Percentiles rank a stretch among this genome's conserved stretches.
Conservation (phyloP, 2,113 vertebrate genomes). For the Gorsachius goisagi region DNA sequence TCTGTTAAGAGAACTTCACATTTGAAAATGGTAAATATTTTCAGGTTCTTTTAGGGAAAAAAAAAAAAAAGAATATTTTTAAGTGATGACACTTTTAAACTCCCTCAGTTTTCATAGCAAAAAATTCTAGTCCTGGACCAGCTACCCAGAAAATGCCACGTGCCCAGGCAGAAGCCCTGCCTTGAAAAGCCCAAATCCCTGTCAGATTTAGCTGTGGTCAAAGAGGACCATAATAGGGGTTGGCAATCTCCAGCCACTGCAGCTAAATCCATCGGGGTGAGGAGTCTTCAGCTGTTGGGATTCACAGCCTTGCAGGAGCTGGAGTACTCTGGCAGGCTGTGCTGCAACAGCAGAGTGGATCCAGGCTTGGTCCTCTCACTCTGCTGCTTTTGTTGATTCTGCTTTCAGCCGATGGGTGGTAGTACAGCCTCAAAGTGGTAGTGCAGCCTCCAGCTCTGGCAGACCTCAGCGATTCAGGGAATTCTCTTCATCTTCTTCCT, state of each 20-base stretch:
- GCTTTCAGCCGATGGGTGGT: not conserved
- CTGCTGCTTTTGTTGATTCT: not conserved
- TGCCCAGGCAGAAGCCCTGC: not conserved
- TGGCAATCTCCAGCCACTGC: not conserved
- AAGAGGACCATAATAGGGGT: not conserved
- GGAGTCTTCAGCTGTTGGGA: not conserved
- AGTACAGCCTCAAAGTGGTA: not conserved
- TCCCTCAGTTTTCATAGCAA: not conserved
- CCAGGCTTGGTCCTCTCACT: not conserved
- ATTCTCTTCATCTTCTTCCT: not conserved
- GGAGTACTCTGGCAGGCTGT: not conserved
- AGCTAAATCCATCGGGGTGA: not conserved
- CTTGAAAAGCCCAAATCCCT: not conserved
- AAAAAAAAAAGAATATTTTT: not conserved
- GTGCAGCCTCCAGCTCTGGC: not conserved
- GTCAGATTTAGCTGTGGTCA: not conserved
- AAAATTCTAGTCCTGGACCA: not conserved
- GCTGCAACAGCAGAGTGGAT: not conserved
- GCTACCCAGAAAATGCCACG: not conserved
- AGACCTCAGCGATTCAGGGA: accelerated
- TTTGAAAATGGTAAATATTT: not conserved
- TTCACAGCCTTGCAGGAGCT: not conserved
- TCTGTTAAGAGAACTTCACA: not conserved
- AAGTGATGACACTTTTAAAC: not conserved
- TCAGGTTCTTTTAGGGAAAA: not conserved